These are phyloP conservation scores for Morus bassanus DNA, from an alignment of 2,797 vertebrate genomes.

Conservation along the genomic window DNA sequence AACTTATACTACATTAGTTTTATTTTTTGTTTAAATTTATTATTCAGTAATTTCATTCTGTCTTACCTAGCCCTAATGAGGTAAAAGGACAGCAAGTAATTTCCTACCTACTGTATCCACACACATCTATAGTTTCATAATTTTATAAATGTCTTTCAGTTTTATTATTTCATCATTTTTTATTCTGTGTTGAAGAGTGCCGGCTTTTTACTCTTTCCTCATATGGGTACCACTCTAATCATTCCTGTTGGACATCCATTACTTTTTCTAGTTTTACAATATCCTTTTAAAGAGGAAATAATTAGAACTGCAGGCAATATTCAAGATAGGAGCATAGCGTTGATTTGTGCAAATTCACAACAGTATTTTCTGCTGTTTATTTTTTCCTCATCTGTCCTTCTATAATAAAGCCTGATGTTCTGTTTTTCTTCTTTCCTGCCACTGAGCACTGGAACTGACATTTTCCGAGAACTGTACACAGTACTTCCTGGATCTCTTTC, in stretches of 20 bases:
- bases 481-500: background rate
- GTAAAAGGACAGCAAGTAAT: background rate
- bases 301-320: background rate
- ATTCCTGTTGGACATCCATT: background rate
- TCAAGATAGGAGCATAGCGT: background rate
- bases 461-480: background rate
- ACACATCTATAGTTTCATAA: background rate
- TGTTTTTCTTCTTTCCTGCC: background rate
- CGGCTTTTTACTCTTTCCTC: background rate
- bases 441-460: background rate
- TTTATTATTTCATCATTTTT: background rate
- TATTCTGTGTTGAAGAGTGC: background rate
- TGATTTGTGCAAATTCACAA: background rate
- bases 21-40: background rate
- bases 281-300: background rate
- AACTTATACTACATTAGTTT: background rate
- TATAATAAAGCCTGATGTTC: background rate
- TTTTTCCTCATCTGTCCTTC: background rate
- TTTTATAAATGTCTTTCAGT: background rate
- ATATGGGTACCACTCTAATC: background rate
- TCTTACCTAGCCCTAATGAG: background rate
- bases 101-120: background rate
- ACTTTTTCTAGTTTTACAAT: background rate
- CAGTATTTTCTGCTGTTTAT: background rate
- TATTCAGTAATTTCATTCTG: background rate